Evolutionary conservation across 2,797 vertebrate species (phyloP).

Genomic region (Loriculus beryllinus): DNA sequence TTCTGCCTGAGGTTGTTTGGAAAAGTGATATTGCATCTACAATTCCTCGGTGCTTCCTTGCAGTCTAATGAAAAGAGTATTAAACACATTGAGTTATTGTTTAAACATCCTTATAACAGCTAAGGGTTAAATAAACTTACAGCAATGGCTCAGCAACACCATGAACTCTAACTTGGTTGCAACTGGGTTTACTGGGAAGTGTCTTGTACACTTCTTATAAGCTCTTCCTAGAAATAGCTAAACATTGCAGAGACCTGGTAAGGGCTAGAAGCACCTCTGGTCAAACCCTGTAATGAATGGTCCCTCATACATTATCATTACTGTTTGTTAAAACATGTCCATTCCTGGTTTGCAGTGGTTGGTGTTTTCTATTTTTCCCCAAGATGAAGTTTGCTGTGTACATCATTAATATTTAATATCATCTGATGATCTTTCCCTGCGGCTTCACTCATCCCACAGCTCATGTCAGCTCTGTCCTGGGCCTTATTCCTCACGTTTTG

Average conservation of each 20-base stretch:
- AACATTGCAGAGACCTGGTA: background rate
- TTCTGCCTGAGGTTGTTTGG: background rate
- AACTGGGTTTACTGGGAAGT: background rate
- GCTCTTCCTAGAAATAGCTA: background rate
- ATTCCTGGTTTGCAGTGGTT: background rate
- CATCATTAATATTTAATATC: background rate
- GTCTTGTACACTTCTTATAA: accelerated
- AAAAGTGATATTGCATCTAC: background rate
- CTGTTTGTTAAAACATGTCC: background rate
- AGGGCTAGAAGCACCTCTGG: background rate
- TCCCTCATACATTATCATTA: background rate
- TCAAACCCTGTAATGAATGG: background rate
- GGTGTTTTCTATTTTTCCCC: background rate
- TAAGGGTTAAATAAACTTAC: background rate
- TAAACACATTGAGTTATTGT: background rate
- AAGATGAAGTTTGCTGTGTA: background rate
- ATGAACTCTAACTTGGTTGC: background rate
- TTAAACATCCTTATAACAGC: background rate
- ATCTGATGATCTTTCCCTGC: background rate
- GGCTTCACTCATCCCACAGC: background rate
- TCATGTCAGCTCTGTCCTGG: background rate
- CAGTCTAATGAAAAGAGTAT: background rate
- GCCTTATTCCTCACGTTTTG: background rate
- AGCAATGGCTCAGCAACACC: background rate
- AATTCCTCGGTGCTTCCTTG: background rate